Evolutionary conservation across 1,140 invertebrate species (phyloP).

Genomic region (Eriosoma lanigerum): DNA sequence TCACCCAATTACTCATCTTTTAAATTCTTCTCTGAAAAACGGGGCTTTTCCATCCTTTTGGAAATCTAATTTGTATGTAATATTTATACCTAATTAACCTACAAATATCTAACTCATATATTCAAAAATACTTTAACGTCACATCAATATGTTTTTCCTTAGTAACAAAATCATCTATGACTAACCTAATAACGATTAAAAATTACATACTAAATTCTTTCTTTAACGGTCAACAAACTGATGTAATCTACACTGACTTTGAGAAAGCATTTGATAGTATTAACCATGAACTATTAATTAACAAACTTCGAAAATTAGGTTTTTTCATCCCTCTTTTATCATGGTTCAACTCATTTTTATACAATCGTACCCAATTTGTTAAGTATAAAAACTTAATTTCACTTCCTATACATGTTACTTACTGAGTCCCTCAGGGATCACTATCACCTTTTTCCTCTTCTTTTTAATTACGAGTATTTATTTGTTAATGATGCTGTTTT

Average conservation of each 20-base stretch:
- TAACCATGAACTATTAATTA: background rate
- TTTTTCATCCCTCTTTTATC: background rate
- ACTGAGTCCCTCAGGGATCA: background rate
- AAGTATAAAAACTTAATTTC: constrained; percentile 1
- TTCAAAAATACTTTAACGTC: constrained; percentile 1
- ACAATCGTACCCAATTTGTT: background rate
- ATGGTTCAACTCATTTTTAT: constrained; percentile 1
- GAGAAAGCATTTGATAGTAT: background rate
- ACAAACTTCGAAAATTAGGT: background rate
- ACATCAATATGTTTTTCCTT: background rate
- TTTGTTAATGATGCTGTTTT: background rate
- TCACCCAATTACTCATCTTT: too few species aligned
- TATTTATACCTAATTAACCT: background rate
- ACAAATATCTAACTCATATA: background rate
- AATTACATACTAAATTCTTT: background rate
- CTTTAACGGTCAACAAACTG: background rate
- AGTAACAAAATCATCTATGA: constrained; percentile 3
- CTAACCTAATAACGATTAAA: constrained; percentile 16
- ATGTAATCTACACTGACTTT: background rate
- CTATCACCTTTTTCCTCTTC: background rate
- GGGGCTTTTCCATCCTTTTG: too few species aligned
- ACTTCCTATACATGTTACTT: background rate
- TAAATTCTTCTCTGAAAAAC: too few species aligned
- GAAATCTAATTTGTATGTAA: too few species aligned
- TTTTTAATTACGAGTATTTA: constrained; percentile 18